phyloP scores from a whole-genome alignment of 2,797 vertebrate genomes.

The Pelodytes ibericus region DNA sequence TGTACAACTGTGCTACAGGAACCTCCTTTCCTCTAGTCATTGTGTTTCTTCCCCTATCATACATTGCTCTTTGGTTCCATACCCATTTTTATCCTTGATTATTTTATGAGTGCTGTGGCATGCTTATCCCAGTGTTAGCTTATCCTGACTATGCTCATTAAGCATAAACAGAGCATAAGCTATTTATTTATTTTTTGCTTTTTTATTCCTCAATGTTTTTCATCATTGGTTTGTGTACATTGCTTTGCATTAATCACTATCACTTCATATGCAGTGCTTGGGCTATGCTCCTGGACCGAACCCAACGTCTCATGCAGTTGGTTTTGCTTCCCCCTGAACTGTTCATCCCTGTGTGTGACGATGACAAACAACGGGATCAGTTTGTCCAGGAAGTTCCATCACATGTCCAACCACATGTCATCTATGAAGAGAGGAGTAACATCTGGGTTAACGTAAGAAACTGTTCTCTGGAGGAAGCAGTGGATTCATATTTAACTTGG shows the following conservation, averaged over 20 bases:
- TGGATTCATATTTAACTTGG: no score
- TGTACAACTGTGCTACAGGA: no score
- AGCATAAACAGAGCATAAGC: no score
- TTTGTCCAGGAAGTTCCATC: conserved; percentile 81
- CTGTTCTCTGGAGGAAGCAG: no score
- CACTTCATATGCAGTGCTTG: conserved; percentile 78
- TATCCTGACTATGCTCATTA: no score
- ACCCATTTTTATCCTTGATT: no score
- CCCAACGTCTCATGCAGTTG: conserved; percentile 90
- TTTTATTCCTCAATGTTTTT: background rate
- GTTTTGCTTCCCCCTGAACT: conserved; percentile 87
- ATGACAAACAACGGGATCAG: conserved; percentile 78
- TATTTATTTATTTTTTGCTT: no score
- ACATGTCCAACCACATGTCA: conserved; percentile 83
- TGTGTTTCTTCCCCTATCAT: no score
- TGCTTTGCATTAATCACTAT: background rate
- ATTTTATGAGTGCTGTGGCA: no score
- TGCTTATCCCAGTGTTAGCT: no score
- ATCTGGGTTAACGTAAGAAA: conserved; percentile 86
- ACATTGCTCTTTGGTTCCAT: no score
- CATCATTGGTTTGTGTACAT: background rate
- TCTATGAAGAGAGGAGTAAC: conserved; percentile 93
- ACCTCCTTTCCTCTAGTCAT: no score
- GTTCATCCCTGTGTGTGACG: conserved; percentile 83
- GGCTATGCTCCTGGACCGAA: conserved; percentile 93